Evolutionary conservation across 2,888 invertebrate genomes (phyloP), one percentile per base, ranked within the genome.

Genomic region (Cryptocheilus praepositus): DNA sequence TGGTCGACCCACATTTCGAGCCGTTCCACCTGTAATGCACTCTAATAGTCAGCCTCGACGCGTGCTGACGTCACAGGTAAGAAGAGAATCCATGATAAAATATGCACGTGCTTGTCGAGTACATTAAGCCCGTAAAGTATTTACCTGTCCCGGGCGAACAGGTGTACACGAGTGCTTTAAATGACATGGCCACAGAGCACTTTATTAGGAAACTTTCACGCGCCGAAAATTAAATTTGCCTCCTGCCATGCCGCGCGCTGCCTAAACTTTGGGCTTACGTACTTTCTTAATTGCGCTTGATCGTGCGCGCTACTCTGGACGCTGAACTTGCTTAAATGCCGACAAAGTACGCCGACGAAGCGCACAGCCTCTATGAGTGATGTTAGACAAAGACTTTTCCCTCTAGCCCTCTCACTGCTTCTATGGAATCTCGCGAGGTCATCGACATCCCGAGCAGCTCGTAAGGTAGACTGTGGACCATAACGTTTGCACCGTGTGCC

Each of bases 131-230:
- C 54, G 54, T 18, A 61, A 21, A 36, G 25, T 52, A 64, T 77
- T 43, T 57, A 54, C 28, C 56, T 53, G 28, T 58, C 61, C 63
- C 54, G 52, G 19, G 19, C n/a, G 61, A 73, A 46, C 74, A 73
- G 79, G 61, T 70, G 79, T 66, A 54, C 63, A 57, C 28, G 70
- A 70, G 61, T 53, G 65, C 28, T 60, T 70, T 67, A 71, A 76
- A 66, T 55, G 52, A 55, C 60, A 64, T 25, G 45, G 46, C 21
- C 59, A 25, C 25, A 53, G 54, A 15, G 45, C 56, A 63, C 67
- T 71, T 76, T 76, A 76, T 79, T 76, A 64, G 71, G 66, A 73
- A 77, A 79, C 77, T 79, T 79, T 59, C 67, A 79, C 69, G 46
- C 64, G 70, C 70, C 67, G 64, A 56, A 79, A 79, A 78, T 79